These are phyloP conservation scores for Monarcha castaneiventris DNA, from an alignment of 2,113 vertebrate species.

Conservation along the genomic window DNA sequence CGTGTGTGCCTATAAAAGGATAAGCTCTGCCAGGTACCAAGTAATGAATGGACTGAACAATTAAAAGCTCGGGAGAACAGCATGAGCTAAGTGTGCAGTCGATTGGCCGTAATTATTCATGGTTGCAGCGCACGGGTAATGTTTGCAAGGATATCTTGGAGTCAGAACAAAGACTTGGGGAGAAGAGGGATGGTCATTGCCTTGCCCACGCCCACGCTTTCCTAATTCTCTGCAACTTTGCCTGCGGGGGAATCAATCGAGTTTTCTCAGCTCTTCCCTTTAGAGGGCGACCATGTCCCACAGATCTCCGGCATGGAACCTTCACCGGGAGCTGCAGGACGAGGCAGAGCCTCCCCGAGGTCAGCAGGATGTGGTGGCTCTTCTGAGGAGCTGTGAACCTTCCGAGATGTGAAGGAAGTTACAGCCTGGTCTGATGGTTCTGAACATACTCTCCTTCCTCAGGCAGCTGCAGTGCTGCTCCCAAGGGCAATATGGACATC, in stretches of 20 bases:
- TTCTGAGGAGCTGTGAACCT: neutral
- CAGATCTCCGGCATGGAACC: neutral
- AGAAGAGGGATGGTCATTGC: neutral
- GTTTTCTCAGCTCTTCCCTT: constrained; percentile 14
- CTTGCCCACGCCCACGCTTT: neutral
- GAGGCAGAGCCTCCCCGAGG: neutral
- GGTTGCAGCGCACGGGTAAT: accelerated
- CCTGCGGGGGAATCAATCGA: neutral
- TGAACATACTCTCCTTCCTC: neutral
- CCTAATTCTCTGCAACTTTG: neutral
- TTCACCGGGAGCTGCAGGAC: neutral
- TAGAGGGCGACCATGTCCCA: constrained; percentile 29
- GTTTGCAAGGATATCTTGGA: neutral
- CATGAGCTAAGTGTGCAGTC: neutral
- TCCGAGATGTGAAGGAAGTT: neutral
- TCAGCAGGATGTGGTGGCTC: neutral
- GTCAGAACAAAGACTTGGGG: neutral
- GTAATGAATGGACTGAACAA: neutral
- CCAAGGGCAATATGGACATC: neutral
- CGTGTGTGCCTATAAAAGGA: neutral
- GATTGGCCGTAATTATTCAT: neutral
- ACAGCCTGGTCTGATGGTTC: neutral
- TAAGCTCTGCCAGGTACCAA: neutral
- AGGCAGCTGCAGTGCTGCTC: neutral
- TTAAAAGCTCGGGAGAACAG: neutral